These are phyloP conservation scores for Hirtodrosophila trivittata DNA, from an alignment of 2,888 invertebrate species.

Conservation along the genomic window DNA sequence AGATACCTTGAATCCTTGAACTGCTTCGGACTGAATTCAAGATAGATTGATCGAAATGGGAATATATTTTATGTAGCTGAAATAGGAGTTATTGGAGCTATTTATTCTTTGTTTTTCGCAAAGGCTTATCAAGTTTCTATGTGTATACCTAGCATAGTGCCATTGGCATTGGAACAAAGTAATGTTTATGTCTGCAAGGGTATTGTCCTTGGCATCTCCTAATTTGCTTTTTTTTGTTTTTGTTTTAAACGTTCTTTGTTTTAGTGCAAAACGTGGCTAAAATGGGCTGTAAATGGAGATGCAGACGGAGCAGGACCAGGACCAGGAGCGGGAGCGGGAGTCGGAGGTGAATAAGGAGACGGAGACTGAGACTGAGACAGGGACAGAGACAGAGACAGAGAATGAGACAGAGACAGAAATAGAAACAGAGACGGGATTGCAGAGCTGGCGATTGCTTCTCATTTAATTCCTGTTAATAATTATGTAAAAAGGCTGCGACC, in stretches of 20 bases:
- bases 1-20: too few relatives aligned
- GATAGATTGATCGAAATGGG: too few relatives aligned
- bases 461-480: slow-evolving; percentile 67
- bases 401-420: background rate
- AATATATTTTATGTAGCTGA: too few relatives aligned
- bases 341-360: background rate
- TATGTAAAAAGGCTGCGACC: slow-evolving; percentile 54
- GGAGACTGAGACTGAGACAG: background rate
- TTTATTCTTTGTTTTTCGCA: too few relatives aligned
- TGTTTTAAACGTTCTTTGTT: slow-evolving; percentile 14
- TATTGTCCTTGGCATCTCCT: slow-evolving; percentile 1
- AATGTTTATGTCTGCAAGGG: slow-evolving; percentile 6
- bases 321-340: background rate
- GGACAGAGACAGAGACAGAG: background rate
- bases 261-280: slow-evolving; percentile 18
- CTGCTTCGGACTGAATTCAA: too few relatives aligned
- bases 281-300: background rate
- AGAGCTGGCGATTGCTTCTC: slow-evolving; percentile 36
- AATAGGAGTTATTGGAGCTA: too few relatives aligned
- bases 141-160: too few relatives aligned
- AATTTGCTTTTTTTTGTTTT: background rate
- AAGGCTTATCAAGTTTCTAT: too few relatives aligned
- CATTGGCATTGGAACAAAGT: too few relatives aligned
- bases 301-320: background rate
- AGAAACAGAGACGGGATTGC: background rate